These are phyloP conservation scores for Hofmannophila pseudospretella DNA, from an alignment of 2,888 invertebrate genomes.

Conservation along the genomic window DNA sequence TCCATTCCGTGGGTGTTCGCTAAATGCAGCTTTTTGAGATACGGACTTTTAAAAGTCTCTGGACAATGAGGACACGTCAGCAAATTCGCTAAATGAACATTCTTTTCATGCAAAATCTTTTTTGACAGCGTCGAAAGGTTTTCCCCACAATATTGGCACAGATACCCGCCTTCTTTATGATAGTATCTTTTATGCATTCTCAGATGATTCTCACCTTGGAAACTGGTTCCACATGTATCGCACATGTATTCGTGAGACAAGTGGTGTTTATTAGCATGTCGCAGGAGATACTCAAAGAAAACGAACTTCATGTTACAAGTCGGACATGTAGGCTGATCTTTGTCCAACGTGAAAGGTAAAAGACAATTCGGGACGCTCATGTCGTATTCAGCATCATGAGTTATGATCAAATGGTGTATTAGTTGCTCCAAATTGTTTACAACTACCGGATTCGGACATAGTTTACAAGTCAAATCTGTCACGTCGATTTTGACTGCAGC, in stretches of 20 bases:
- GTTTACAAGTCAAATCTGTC: conserved; percentile 51
- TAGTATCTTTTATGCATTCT: conserved; percentile 70
- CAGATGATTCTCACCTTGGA: conserved; percentile 68
- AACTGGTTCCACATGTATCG: conserved; percentile 66
- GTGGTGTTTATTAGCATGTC: conserved; percentile 67
- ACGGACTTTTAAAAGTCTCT: conserved; percentile 64
- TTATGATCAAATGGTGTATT: conserved; percentile 63
- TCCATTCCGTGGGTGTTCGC: conserved; percentile 64
- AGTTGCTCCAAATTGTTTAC: conserved; percentile 54
- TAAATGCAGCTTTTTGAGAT: conserved; percentile 60
- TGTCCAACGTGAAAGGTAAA: conserved; percentile 60
- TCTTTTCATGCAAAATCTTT: conserved; percentile 64
- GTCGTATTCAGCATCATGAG: conserved; percentile 67
- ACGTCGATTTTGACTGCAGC: conserved; percentile 70
- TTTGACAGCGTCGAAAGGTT: conserved; percentile 62
- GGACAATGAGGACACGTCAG: conserved; percentile 61
- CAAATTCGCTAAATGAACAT: conserved; percentile 56
- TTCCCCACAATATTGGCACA: conserved; percentile 67
- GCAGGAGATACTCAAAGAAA: conserved; percentile 61
- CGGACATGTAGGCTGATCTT: conserved; percentile 55
- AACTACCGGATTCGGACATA: conserved; percentile 35
- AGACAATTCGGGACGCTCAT: conserved; percentile 61
- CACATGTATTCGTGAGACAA: conserved; percentile 67
- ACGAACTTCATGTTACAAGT: conserved; percentile 64
- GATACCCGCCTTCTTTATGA: conserved; percentile 62